Conservation (phyloP, 2,113 vertebrate genomes). For the Cricetomys ansorgei region DNA sequence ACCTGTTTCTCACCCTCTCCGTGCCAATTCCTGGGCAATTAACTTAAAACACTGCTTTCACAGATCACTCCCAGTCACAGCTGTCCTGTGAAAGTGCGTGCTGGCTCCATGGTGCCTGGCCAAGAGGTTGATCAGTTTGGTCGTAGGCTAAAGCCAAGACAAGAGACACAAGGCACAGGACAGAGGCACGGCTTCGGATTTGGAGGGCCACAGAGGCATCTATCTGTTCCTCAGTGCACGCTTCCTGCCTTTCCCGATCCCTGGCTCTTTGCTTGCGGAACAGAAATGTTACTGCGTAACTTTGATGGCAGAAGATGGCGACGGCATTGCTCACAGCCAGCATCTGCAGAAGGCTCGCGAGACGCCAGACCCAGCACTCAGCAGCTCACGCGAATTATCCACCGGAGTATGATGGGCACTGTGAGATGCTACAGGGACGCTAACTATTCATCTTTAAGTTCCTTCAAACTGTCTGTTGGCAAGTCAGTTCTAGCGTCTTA, state of each 20-base stretch:
- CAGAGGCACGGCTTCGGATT: not conserved
- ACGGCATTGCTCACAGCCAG: not conserved
- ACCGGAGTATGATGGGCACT: constrained; percentile 13
- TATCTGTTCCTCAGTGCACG: not conserved
- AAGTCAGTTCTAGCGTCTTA: constrained; percentile 52
- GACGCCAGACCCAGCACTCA: not conserved
- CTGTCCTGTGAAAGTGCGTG: not conserved
- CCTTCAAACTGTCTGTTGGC: constrained; percentile 29
- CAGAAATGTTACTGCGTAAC: not conserved
- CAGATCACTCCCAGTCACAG: not conserved
- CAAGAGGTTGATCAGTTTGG: not conserved
- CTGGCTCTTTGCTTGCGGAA: not conserved
- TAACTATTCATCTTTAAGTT: constrained; percentile 50
- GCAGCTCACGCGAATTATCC: not conserved
- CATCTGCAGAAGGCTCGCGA: not conserved
- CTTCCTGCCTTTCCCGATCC: not conserved
- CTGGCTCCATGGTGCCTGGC: no score
- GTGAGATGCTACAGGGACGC: constrained; percentile 54
- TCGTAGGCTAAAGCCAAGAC: not conserved
- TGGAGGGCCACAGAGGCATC: not conserved
- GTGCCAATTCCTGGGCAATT: not conserved
- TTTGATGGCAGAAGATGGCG: not conserved
- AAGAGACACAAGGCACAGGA: not conserved
- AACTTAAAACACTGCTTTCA: not conserved
- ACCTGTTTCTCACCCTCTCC: not conserved